A percentile compares a stretch with the other conserved stretches of the same genome.
Conservation (phyloP, 2,888 invertebrate genomes). For the Diloba caeruleocephala region DNA sequence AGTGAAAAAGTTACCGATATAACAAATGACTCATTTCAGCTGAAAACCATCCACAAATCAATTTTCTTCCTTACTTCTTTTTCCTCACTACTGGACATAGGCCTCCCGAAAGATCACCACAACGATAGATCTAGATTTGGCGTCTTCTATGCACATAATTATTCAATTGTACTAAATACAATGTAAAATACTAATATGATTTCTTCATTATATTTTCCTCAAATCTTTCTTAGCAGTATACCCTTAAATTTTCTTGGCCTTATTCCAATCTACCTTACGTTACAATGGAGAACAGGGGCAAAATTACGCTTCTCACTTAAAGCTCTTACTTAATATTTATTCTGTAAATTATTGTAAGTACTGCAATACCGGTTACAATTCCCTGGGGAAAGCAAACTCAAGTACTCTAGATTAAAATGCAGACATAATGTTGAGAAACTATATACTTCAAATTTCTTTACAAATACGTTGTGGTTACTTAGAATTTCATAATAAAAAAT, state of each 20-base stretch:
- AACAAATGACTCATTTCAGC: no score
- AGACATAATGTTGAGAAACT: slow-evolving; percentile 3
- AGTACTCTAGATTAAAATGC: not conserved
- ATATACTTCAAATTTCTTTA: slow-evolving; percentile 3
- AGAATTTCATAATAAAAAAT: slow-evolving; percentile 1
- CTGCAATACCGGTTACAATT: slow-evolving; percentile 2
- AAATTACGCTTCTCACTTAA: slow-evolving; percentile 34
- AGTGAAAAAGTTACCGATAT: no score
- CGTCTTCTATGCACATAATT: no score
- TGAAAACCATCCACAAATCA: no score
- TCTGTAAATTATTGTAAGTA: slow-evolving; percentile 27
- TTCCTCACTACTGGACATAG: no score
- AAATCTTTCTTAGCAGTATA: slow-evolving; percentile 25
- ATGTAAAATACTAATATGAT: not conserved
- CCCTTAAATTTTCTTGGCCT: slow-evolving; percentile 20
- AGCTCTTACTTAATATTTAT: slow-evolving; percentile 36
- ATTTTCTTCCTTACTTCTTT: no score
- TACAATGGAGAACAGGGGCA: slow-evolving; percentile 24
- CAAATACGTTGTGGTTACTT: not conserved
- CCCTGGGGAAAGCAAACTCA: not conserved
- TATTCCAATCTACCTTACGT: slow-evolving; percentile 28
- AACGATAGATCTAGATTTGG: no score
- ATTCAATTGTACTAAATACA: not conserved
- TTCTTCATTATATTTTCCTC: slow-evolving; percentile 5
- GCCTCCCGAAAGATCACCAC: no score